phyloP scores from a whole-genome alignment of 2,888 invertebrate genomes.

The Leuctra nigra region DNA sequence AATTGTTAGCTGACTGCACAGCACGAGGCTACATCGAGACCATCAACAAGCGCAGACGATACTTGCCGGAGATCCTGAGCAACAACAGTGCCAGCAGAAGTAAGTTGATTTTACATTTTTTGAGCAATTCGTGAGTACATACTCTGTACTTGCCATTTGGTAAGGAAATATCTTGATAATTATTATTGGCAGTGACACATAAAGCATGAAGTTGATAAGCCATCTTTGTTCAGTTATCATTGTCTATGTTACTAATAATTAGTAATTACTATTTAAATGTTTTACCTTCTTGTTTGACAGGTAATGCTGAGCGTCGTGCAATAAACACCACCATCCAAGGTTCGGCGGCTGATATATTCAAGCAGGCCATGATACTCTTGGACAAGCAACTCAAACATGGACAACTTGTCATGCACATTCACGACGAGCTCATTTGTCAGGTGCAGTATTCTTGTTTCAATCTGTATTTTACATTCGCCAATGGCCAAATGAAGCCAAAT shows the following conservation, averaged over 20 bases:
- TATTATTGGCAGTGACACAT: too few species aligned
- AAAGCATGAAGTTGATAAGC: too few species aligned
- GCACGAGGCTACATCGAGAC: conserved; percentile 77
- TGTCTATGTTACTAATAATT: too few species aligned
- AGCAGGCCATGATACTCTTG: conserved; percentile 79
- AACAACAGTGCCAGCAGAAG: conserved; percentile 37
- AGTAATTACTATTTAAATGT: conserved; percentile 14
- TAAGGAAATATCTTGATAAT: too few species aligned
- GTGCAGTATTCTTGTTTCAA: too few species aligned
- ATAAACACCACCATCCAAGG: conserved; percentile 95
- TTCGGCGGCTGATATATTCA: conserved; percentile 93
- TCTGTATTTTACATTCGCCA: too few species aligned
- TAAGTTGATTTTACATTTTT: too few species aligned
- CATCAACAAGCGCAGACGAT: conserved; percentile 68
- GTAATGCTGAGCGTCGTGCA: conserved; percentile 90
- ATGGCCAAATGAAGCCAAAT: too few species aligned
- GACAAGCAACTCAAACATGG: conserved; percentile 48
- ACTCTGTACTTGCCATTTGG: too few species aligned
- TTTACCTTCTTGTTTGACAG: conserved; percentile 40
- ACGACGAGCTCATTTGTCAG: conserved; percentile 95
- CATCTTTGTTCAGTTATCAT: too few species aligned
- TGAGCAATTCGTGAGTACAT: too few species aligned
- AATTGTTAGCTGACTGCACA: conserved; percentile 56
- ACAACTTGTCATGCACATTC: conserved; percentile 79
- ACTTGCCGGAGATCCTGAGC: conserved; percentile 67